Evolutionary conservation across 2,888 invertebrate species (phyloP), one percentile per base, ranked within the genome.

Genomic region (Thera obeliscata): DNA sequence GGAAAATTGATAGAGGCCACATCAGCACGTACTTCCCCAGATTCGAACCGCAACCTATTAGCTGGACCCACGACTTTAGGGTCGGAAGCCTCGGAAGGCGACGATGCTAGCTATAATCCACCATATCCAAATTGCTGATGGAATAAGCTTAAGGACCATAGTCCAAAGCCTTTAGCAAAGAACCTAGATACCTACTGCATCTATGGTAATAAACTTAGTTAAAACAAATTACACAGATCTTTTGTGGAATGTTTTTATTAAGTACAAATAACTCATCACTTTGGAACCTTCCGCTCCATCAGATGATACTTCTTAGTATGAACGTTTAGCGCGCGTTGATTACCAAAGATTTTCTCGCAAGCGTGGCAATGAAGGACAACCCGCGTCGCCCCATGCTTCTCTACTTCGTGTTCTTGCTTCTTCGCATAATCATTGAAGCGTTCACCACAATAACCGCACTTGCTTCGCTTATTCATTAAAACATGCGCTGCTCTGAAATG

Each of bases 341-440:
- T 94, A 46, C 88, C 87, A 72, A 94, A 94, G 0, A 81, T 84
- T 68, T 88, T 92, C 0, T 88, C 88, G 68, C 94, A 94, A 0
- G 93, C 89, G 12, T 87, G 85, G 64, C 94, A 94, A 3, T 83
- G 83, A 6, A 93, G 79, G 0, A 89, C 84, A 0, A 87, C 74
- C 1, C 89, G 86, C 60, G 87, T 88, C 0, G 87, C 87, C 0
- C 91, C 91, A 22, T 93, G 92, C 1, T 80, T 58, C 41, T 82
- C 84, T 0, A 84, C 87, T 66, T 88, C 87, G 12, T 93, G 92
- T 0, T 81, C 81, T 12, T 87, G 84, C 61, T 90, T 91, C 77
- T 88, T 88, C 0, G 86, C 82, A 38, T 92, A 91, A 75, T 91
- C 88, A 0, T 80, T 78, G 60, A 92, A 93, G n/a, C 81, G 85